phyloP scores from a whole-genome alignment of 2,888 invertebrate genomes.

The Dinocampus coccinellae region DNA sequence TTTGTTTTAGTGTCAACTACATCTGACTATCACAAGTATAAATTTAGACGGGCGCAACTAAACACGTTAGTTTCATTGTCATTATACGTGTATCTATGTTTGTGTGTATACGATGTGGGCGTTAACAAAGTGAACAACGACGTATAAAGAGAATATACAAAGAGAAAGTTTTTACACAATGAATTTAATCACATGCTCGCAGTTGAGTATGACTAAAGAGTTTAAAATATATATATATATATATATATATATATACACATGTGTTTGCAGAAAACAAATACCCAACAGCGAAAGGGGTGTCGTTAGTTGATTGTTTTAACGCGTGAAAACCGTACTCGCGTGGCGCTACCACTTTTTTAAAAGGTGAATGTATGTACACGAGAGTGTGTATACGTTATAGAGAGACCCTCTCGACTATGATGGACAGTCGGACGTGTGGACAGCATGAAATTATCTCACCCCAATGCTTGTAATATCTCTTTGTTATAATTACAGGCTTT shows the following conservation, averaged over 20 bases:
- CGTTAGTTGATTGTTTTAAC: background rate
- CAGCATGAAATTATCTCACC: slow-evolving; percentile 60
- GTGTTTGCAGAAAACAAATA: slow-evolving; percentile 1
- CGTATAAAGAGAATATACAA: background rate
- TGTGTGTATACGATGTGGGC: no score
- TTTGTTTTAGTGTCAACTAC: slow-evolving; percentile 16
- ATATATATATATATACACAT: background rate
- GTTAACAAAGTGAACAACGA: background rate
- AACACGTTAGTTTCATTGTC: slow-evolving; percentile 6
- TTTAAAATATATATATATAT: background rate
- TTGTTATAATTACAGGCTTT: slow-evolving; percentile 41
- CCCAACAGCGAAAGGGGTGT: background rate
- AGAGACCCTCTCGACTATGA: slow-evolving; percentile 49
- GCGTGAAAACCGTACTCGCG: slow-evolving; percentile 3
- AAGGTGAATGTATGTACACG: background rate
- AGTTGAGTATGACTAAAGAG: no score
- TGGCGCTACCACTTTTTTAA: background rate
- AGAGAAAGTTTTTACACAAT: slow-evolving; percentile 10
- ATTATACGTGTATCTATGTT: slow-evolving; percentile 8
- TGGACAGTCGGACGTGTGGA: slow-evolving; percentile 52
- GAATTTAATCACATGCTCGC: no score
- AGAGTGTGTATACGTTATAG: background rate
- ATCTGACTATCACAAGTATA: background rate
- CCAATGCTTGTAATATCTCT: slow-evolving; percentile 28
- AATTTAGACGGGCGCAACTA: slow-evolving; percentile 16